Conservation (phyloP, 1,140 invertebrate genomes). For the Hypsibius dujardini region DNA sequence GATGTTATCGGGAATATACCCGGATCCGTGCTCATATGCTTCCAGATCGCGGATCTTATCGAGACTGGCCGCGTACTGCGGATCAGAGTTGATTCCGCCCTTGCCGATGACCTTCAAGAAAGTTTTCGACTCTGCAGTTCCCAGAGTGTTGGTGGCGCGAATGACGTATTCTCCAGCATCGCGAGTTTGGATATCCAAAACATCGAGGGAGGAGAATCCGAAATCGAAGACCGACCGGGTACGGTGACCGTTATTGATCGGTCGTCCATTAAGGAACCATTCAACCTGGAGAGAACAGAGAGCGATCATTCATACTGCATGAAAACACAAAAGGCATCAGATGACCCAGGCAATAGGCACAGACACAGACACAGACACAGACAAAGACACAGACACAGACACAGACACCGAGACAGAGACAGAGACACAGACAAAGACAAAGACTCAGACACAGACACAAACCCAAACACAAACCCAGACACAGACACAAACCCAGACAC, state of each 20-base stretch:
- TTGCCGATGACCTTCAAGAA: slow-evolving; percentile 38
- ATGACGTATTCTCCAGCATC: slow-evolving; percentile 23
- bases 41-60: slow-evolving; percentile 77
- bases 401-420: too few relatives aligned
- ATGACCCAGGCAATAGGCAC: too few relatives aligned
- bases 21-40: slow-evolving; percentile 52
- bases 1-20: slow-evolving; percentile 41
- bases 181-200: not conserved
- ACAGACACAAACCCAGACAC: too few relatives aligned
- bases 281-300: too few relatives aligned
- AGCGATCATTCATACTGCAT: too few relatives aligned
- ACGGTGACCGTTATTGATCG: slow-evolving; percentile 39
- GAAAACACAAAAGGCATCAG: too few relatives aligned
- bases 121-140: slow-evolving; percentile 59
- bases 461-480: too few relatives aligned
- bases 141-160: slow-evolving; percentile 35
- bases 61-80: slow-evolving; percentile 30
- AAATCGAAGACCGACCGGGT: not conserved
- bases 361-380: too few relatives aligned
- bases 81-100: not conserved
- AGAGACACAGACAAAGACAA: too few relatives aligned
- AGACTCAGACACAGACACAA: too few relatives aligned
- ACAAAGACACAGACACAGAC: too few relatives aligned
- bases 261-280: slow-evolving; percentile 85
- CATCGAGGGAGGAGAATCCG: not conserved